phyloP scores from a whole-genome alignment of 2,888 invertebrate genomes.

The Epinotia ramella region DNA sequence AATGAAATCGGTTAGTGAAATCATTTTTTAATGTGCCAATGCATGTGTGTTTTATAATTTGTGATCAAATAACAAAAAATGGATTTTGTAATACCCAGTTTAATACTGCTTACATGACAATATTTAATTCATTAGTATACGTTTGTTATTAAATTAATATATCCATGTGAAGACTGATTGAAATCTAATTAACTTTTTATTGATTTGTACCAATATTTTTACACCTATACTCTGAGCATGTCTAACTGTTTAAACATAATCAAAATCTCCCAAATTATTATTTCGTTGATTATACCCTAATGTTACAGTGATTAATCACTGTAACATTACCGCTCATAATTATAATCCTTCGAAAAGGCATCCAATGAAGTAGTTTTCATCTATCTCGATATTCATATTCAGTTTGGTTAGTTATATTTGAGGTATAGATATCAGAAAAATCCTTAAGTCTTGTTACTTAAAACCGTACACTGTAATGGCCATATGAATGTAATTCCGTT shows the following conservation, averaged over 20 bases:
- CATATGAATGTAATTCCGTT: too few species aligned
- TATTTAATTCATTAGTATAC: too few species aligned
- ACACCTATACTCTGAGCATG: too few species aligned
- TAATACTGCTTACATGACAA: too few species aligned
- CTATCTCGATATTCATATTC: neutral
- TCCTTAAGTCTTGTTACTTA: too few species aligned
- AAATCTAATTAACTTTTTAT: neutral
- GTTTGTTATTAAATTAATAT: neutral
- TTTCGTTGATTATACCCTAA: neutral
- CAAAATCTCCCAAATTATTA: neutral
- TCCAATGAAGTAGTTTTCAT: neutral
- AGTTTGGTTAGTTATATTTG: too few species aligned
- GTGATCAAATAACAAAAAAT: neutral
- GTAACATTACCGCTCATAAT: too few species aligned
- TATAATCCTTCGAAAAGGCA: neutral
- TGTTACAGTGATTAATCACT: too few species aligned
- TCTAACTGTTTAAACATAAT: neutral
- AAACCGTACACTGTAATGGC: too few species aligned
- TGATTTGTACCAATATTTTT: neutral
- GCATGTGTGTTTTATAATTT: neutral
- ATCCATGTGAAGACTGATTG: too few species aligned
- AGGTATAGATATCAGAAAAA: too few species aligned
- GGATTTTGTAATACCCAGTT: too few species aligned
- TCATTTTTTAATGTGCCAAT: neutral
- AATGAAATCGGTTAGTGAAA: slow-evolving; percentile 82